Evolutionary conservation across 2,797 vertebrate species (phyloP), one percentile per base, ranked within the genome.

Genomic region (Gila robusta): DNA sequence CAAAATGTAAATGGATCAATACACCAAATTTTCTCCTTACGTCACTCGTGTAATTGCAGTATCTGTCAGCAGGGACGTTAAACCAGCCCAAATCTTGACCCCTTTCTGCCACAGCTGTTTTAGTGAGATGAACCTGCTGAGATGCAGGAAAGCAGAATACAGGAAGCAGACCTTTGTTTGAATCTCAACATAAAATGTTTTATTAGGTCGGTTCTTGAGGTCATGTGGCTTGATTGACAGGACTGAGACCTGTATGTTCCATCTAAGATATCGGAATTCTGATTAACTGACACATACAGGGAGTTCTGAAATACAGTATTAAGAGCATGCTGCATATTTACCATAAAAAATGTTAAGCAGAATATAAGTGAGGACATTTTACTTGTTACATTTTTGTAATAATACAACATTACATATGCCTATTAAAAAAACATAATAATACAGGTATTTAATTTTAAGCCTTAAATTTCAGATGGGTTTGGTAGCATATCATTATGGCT

Each of bases 271-370:
- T 59, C 32, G 17, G 54, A 78, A 59, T 62, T 62, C 0, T 49
- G 88, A 85, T 79, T 78, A 11, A 19, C 35, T 41, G 54, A 79
- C 77, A 64, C 52, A 37, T 11, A 39, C 54, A 79, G 52, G 37
- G 35, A 59, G 35, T 62, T 79, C 54, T 62, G 37, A 79, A 62
- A 26, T 39, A 79, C 32, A 44, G n/a, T 64, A 17, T 41, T 64
- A 17, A 41, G n/a, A 64, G 77, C 77, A 64, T 79, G 77, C 77
- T 79, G 56, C 37, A 64, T 44, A 79, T 44, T 79, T 79, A 64
- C 77, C 37, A 64, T 28, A 28, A 9, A 62, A 59, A 28, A 79
- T 56, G 32, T 78, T 78, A n/a, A 37, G 6, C n/a, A 44, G 77
- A 79, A 26, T 62, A 41, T n/a, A n/a, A 59, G 32, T 14, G 35